Evolutionary conservation across 2,888 invertebrate species (phyloP).

Genomic region (Yponomeuta cagnagella): DNA sequence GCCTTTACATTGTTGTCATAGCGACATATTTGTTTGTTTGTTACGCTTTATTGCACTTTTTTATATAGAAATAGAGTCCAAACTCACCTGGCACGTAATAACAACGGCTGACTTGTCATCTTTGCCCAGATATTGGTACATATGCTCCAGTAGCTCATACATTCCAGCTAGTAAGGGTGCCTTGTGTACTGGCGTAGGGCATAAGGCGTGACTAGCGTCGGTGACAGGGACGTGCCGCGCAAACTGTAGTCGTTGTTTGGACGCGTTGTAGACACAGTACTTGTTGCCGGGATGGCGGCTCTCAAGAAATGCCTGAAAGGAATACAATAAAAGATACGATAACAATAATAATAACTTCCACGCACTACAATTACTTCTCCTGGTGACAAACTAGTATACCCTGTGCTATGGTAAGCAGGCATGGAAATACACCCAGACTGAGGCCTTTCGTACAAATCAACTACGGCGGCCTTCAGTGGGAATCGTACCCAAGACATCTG

Average conservation of each 20-base stretch:
- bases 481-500: no score
- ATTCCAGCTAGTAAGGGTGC: constrained; percentile 88
- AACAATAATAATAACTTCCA: background rate
- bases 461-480: no score
- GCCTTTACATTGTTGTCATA: no score
- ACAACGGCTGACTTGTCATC: constrained; percentile 89
- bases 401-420: no score
- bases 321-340: background rate
- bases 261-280: constrained; percentile 91
- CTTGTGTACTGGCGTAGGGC: constrained; percentile 78
- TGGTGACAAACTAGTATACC: no score
- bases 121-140: constrained; percentile 89
- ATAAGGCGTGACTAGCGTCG: constrained; percentile 76
- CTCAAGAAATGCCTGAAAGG: constrained; percentile 80
- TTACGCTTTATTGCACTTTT: no score
- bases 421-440: no score
- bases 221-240: constrained; percentile 75
- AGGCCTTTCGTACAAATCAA: no score
- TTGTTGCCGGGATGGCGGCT: constrained; percentile 83
- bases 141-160: constrained; percentile 89
- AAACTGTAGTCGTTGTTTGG: constrained; percentile 70
- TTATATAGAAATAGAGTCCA: background rate
- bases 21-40: no score
- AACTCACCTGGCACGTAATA: constrained; percentile 86
- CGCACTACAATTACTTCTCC: no score